These are phyloP conservation scores for Marronus borbonicus DNA, from an alignment of 2,888 invertebrate genomes.

Conservation along the genomic window DNA sequence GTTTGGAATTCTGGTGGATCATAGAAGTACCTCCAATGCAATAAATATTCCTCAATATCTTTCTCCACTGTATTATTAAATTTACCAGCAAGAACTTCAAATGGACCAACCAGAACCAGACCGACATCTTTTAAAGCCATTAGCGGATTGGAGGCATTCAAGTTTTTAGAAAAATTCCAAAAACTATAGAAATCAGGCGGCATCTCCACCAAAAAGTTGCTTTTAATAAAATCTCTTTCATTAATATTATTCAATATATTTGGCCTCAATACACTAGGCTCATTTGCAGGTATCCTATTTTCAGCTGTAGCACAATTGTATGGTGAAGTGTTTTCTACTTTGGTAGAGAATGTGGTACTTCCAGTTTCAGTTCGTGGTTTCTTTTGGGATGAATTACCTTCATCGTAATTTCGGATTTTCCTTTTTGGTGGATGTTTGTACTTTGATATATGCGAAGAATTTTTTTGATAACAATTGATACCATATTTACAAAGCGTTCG, in stretches of 20 bases:
- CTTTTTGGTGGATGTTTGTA: constrained; percentile 82
- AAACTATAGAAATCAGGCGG: constrained; percentile 92
- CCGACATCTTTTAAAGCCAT: constrained; percentile 79
- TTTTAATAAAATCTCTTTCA: constrained; percentile 75
- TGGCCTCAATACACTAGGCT: not conserved
- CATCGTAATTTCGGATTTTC: constrained; percentile 37
- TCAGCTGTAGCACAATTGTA: not conserved
- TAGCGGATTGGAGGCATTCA: constrained; percentile 74
- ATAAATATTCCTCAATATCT: constrained; percentile 77
- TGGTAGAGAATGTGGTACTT: not conserved
- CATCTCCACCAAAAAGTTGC: constrained; percentile 88
- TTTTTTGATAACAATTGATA: constrained; percentile 86
- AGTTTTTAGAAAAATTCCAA: constrained; percentile 81
- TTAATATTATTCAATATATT: constrained; percentile 56
- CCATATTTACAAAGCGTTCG: constrained; percentile 84
- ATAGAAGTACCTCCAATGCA: constrained; percentile 93
- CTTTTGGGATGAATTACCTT: constrained; percentile 45
- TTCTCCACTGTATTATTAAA: constrained; percentile 71
- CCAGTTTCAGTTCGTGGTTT: constrained; percentile 25
- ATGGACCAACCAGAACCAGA: constrained; percentile 88
- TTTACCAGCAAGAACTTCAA: constrained; percentile 83
- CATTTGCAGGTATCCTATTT: constrained; percentile 13
- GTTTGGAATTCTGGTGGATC: constrained; percentile 97
- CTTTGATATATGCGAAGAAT: constrained; percentile 80
- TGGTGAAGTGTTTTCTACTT: not conserved